These are phyloP conservation scores for Drosophila algonquin DNA, from an alignment of 2,888 invertebrate genomes.

Conservation along the genomic window DNA sequence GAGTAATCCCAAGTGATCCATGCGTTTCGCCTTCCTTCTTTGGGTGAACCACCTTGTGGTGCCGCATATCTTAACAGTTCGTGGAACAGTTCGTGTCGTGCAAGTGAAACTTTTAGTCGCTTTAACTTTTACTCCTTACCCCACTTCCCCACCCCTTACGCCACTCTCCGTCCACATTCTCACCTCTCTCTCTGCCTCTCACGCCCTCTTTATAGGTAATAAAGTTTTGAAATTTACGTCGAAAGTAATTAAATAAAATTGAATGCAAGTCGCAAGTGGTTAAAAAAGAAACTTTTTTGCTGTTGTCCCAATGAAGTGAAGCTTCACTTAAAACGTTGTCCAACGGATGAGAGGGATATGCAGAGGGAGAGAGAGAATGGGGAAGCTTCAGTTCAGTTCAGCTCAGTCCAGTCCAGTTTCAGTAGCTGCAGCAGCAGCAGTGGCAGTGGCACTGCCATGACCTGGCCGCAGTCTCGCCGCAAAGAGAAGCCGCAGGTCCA, in stretches of 20 bases:
- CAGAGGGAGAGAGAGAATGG: background rate
- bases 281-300: slow-evolving; percentile 46
- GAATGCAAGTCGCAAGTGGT: slow-evolving; percentile 66
- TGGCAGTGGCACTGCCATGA: slow-evolving; percentile 5
- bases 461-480: slow-evolving; percentile 33
- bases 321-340: slow-evolving; percentile 41
- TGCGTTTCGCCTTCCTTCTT: background rate
- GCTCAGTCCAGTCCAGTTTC: slow-evolving; percentile 11
- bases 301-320: slow-evolving; percentile 15
- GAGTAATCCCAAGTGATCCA: background rate
- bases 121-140: background rate
- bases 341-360: slow-evolving; percentile 31
- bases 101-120: background rate
- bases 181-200: background rate
- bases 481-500: slow-evolving; percentile 47
- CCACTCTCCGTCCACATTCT: background rate
- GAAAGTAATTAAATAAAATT: slow-evolving; percentile 72
- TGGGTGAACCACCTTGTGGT: background rate
- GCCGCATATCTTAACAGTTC: background rate
- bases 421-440: slow-evolving; percentile 2
- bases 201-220: slow-evolving; percentile 36
- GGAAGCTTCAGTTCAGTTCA: slow-evolving; percentile 3
- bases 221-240: slow-evolving; percentile 59
- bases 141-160: background rate
- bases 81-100: too few species aligned